Percentiles rank a stretch among this genome's conserved stretches.
Evolutionary conservation across 2,113 vertebrate genomes (phyloP).

Genomic region (Anser brachyrhynchus): DNA sequence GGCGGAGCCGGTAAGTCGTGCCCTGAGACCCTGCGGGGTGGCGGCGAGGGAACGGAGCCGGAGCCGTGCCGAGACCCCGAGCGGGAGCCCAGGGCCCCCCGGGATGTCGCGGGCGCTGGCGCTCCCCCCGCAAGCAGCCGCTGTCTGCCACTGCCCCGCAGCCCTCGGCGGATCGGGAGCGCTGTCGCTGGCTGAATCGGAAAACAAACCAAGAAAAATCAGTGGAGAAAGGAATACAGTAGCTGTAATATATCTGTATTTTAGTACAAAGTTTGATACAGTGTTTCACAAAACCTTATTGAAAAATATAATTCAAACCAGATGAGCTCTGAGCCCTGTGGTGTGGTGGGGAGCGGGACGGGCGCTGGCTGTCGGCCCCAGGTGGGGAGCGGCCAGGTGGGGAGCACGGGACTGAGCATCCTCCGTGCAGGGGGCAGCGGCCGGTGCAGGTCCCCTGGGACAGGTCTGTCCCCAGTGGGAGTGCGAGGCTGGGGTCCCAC

Average conservation of each 20-base stretch:
- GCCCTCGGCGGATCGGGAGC: not conserved
- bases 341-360: not conserved
- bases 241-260: constrained; percentile 79
- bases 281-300: constrained; percentile 77
- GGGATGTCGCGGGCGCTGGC: not conserved
- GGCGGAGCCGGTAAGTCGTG: constrained; percentile 17
- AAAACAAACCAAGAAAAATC: constrained; percentile 45
- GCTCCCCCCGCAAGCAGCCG: not conserved
- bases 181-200: constrained; percentile 32
- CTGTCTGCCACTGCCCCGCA: not conserved
- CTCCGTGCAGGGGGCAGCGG: rapidly evolving
- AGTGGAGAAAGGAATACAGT: constrained; percentile 73
- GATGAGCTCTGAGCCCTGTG: not conserved
- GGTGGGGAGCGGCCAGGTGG: too few relatives aligned
- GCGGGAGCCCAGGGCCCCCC: not conserved
- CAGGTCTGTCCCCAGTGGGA: not conserved
- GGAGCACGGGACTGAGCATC: not conserved
- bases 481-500: not conserved
- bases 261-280: constrained; percentile 77
- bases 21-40: not conserved
- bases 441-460: not conserved
- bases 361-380: not conserved
- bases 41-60: not conserved
- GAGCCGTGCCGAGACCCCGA: not conserved
- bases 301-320: constrained; percentile 75